Conservation (phyloP, 2,113 vertebrate species). For the Protobothrops flavoviridis region DNA sequence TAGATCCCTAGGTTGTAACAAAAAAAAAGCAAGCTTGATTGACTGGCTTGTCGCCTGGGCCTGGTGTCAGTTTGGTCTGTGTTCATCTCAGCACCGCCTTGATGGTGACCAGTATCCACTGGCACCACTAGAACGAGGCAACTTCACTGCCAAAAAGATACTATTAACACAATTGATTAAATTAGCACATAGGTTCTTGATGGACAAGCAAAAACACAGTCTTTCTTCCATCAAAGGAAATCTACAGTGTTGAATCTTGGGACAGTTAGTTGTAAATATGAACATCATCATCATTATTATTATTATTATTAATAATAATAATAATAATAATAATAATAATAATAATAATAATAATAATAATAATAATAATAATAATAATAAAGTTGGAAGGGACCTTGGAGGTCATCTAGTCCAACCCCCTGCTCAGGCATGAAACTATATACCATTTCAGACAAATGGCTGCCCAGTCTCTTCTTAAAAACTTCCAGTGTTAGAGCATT, state of each 20-base stretch:
- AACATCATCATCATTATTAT: conserved; percentile 27
- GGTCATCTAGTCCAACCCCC: too few species aligned
- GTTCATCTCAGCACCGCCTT: background rate
- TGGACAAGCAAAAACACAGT: conserved; percentile 13
- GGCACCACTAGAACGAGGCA: background rate
- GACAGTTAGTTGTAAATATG: conserved; percentile 48
- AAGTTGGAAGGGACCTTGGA: too few species aligned
- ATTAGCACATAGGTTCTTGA: background rate
- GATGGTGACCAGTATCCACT: background rate
- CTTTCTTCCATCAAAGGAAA: conserved; percentile 3
- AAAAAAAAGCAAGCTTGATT: background rate
- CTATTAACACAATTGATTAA: background rate
- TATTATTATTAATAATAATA: too few species aligned
- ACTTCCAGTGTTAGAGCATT: too few species aligned
- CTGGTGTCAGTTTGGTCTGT: background rate
- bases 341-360: too few species aligned
- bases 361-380: too few species aligned
- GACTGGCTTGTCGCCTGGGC: background rate
- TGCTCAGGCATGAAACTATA: too few species aligned
- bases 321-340: too few species aligned
- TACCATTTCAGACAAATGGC: too few species aligned
- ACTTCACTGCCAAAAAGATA: background rate
- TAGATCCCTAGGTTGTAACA: background rate
- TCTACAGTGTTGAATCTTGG: conserved; percentile 42
- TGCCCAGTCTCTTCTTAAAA: too few species aligned